Evolutionary conservation across 2,113 vertebrate genomes (phyloP).

Genomic region (Accipiter virgatus): DNA sequence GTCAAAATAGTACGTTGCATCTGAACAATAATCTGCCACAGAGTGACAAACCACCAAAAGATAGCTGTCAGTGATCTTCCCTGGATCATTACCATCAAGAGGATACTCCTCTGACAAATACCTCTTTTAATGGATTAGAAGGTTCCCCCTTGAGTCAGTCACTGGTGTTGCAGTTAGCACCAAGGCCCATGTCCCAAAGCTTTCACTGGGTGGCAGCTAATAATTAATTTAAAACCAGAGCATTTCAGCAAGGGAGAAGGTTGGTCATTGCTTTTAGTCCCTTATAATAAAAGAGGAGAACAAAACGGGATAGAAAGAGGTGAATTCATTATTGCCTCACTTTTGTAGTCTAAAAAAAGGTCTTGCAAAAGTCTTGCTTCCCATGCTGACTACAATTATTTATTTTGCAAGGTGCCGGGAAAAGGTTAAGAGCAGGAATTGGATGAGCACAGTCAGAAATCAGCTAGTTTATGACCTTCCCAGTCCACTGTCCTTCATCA

Average conservation of each 20-base stretch:
- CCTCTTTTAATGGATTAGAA: background rate
- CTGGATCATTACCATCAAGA: background rate
- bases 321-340: background rate
- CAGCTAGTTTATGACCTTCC: background rate
- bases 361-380: background rate
- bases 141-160: background rate
- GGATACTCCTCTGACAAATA: background rate
- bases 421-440: background rate
- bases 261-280: background rate
- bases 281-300: background rate
- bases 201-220: background rate
- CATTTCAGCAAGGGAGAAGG: background rate
- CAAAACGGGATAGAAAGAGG: rapidly evolving
- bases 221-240: background rate
- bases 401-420: background rate
- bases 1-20: background rate
- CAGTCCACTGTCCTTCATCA: background rate
- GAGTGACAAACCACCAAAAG: background rate
- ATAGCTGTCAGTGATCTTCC: background rate
- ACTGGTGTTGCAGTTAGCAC: background rate
- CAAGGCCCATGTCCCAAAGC: rapidly evolving
- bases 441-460: background rate
- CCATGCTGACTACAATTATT: background rate
- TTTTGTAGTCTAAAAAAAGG: background rate
- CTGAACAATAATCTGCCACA: background rate